Evolutionary conservation across 2,113 vertebrate species (phyloP).

Genomic region (Scophthalmus maximus): DNA sequence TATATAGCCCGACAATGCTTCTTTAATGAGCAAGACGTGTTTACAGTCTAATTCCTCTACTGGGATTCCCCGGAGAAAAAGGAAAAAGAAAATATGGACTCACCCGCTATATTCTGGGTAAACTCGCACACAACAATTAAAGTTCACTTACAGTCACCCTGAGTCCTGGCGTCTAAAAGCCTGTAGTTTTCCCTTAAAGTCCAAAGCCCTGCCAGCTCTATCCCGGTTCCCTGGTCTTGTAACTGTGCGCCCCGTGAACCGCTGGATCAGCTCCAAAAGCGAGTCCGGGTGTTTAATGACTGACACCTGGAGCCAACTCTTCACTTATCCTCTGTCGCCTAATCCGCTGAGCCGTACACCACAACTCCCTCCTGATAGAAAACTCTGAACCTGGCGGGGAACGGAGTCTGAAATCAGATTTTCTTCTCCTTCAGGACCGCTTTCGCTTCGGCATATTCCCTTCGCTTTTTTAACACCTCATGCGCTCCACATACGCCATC

Average conservation of each 20-base stretch:
- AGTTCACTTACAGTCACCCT: too few species aligned
- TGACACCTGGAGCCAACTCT: neutral
- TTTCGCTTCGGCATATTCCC: conserved; percentile 14
- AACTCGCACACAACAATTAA: too few species aligned
- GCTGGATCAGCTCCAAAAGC: neutral
- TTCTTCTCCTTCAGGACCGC: neutral
- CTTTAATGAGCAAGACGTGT: neutral
- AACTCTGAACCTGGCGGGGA: conserved; percentile 8
- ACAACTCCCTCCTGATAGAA: neutral
- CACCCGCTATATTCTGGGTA: too few species aligned
- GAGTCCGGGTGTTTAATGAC: neutral
- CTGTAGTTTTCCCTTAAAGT: too few species aligned
- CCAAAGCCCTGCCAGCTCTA: neutral
- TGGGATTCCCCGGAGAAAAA: too few species aligned
- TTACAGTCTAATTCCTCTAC: neutral
- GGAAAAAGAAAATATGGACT: too few species aligned
- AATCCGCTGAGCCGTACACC: neutral
- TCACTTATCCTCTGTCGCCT: conserved; percentile 8
- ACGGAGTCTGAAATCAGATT: neutral
- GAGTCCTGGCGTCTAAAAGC: too few species aligned
- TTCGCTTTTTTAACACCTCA: neutral
- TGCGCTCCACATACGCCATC: neutral
- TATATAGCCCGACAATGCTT: too few species aligned
- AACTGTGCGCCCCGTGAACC: neutral
- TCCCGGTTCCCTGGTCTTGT: neutral